Base-by-base conservation (phyloP, 1,140 invertebrate genomes). In the Papilio helenus region DNA sequence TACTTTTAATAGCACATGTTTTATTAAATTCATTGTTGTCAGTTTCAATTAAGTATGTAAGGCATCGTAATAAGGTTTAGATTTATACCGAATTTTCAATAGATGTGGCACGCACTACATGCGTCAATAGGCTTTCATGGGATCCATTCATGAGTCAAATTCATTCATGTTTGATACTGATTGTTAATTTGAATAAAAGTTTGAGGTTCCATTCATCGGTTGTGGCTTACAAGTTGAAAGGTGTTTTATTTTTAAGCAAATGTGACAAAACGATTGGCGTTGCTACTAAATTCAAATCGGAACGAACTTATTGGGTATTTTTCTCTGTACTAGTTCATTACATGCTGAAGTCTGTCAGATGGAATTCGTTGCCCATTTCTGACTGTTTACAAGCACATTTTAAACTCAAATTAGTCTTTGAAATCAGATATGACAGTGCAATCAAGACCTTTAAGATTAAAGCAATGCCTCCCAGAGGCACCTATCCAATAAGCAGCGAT, bases 131-230 rank as follows among this genome's bases (percentile, higher is more conserved):
- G 80, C 81, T 81, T 85, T 88, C 85, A 86, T 84, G 80, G 80
- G 81, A 71, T 81, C 55, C 88, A 89, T 89, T 90, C 87, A 90
- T 79, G 79, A 84, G 76, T 44, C 83, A 23, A 26, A 77, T 29
- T 61, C 87, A 89, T 89, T 89, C 87, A 90, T 84, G 83, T 76
- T 81, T 86, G 80, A 82, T 84, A 79, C 76, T 77, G 79, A 82
- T 84, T 87, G 73, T 79, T 83, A 79, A 81, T 85, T 81, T 86
- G 83, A 87, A 87, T 83, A 83, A 83, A 79, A 79, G 73, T 49
- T 58, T 80, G 76, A 68, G 77, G 58, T 78, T 77, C 79, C 81
- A 83, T 81, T 81, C 80, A 81, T 82, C 77, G 26, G 34, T 72
- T 58, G 16, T 77, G 4, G 49, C 74, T 76, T 26, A 78, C 58